Conservation (phyloP, 2,797 vertebrate species). For the Buphagus erythrorhynchus region DNA sequence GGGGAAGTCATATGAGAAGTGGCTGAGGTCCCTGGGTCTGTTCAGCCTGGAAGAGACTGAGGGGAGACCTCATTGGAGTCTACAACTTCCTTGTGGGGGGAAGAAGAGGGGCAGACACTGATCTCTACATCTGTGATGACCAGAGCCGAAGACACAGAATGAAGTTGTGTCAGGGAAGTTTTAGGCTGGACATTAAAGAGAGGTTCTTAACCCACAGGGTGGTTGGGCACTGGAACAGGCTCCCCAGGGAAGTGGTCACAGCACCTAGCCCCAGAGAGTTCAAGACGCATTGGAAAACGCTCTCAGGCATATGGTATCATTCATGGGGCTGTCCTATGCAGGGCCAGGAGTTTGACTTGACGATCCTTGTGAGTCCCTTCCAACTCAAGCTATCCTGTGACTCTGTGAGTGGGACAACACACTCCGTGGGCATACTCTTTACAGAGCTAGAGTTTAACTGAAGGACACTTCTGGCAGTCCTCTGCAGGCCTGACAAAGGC, state of each 20-base stretch:
- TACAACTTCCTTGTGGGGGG: neutral
- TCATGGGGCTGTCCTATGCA: neutral
- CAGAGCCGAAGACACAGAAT: neutral
- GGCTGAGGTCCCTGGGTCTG: neutral
- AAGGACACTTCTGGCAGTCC: neutral
- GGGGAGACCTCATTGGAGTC: neutral
- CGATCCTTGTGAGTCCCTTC: neutral
- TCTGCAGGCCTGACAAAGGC: neutral
- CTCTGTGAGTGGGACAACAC: neutral
- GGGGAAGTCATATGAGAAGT: neutral
- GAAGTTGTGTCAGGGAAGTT: neutral
- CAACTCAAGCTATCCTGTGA: neutral
- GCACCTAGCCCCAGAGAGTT: neutral
- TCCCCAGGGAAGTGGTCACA: neutral
- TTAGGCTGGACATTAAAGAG: neutral
- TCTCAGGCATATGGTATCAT: neutral
- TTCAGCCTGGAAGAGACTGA: neutral
- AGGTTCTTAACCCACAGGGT: neutral
- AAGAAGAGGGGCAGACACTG: neutral
- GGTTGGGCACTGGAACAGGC: rapidly evolving
- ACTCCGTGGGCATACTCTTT: neutral
- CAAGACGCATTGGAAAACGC: neutral
- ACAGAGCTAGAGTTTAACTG: neutral
- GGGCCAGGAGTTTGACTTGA: neutral
- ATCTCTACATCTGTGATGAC: too few relatives aligned